Evolutionary conservation across 1,140 invertebrate species (phyloP).

Genomic region (Pectinophora gossypiella): DNA sequence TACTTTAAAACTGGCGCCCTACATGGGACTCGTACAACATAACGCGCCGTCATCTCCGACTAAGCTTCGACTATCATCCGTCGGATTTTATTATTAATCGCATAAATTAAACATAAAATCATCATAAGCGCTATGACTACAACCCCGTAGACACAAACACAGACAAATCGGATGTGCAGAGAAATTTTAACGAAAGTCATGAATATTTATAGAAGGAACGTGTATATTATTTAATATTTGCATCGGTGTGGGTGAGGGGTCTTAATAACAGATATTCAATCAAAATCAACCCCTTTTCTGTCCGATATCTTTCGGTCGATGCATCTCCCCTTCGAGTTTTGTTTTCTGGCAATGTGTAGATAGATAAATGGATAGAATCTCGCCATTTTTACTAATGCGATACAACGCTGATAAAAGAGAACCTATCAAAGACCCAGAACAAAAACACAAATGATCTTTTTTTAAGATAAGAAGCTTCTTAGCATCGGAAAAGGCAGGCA

Average conservation of each 20-base stretch:
- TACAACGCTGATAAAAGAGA: no score
- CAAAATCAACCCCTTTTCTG: conserved; percentile 68
- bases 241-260: conserved; percentile 43
- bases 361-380: no score
- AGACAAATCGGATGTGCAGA: conserved; percentile 14
- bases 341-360: conserved; percentile 24
- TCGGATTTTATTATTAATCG: background rate
- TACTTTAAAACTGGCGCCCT: no score
- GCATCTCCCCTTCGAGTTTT: conserved; percentile 52
- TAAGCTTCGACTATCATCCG: no score
- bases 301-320: conserved; percentile 61
- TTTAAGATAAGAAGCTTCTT: no score
- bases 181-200: conserved; percentile 62
- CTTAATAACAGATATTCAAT: conserved; percentile 74
- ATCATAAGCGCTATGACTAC: background rate
- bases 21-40: no score
- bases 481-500: no score
- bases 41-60: no score
- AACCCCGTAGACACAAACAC: conserved; percentile 12
- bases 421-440: no score
- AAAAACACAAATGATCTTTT: no score
- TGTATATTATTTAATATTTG: conserved; percentile 67
- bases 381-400: no score
- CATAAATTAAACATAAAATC: conserved; percentile 1
- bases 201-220: conserved; percentile 70